A percentile compares a stretch with the other conserved stretches of the same genome.
Evolutionary conservation across 2,888 invertebrate species (phyloP).

Genomic region (Gastracanthus pulcherrimus): DNA sequence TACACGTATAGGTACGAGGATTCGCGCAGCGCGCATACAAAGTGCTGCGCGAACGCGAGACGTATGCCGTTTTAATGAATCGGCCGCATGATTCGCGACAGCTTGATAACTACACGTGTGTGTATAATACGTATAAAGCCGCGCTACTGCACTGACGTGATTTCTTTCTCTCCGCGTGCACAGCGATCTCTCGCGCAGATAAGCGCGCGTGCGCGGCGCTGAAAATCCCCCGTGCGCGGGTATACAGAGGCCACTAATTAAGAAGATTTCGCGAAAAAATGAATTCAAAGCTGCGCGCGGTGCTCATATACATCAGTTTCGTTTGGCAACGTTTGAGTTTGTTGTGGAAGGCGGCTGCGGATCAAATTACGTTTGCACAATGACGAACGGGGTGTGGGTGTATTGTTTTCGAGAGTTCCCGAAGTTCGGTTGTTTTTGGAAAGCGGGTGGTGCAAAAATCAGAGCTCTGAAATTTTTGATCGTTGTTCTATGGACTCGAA

Average conservation of each 20-base stretch:
- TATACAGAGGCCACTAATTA: conserved; percentile 29
- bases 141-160: background rate
- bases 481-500: no score
- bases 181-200: background rate
- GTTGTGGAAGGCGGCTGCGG: no score
- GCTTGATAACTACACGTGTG: background rate
- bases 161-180: background rate
- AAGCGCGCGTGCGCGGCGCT: background rate
- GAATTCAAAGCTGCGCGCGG: background rate
- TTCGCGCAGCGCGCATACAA: no score
- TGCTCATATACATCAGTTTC: no score
- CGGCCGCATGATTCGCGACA: background rate
- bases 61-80: conserved; percentile 12
- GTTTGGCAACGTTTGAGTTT: background rate
- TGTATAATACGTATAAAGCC: no score
- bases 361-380: background rate
- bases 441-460: background rate
- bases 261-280: conserved; percentile 12
- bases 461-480: background rate
- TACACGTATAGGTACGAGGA: background rate
- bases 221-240: background rate
- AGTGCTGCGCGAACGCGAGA: background rate
- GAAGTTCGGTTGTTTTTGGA: background rate
- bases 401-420: no score
- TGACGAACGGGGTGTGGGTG: background rate